Conservation (phyloP, 1,140 invertebrate species). For the Charaxes varanes region DNA sequence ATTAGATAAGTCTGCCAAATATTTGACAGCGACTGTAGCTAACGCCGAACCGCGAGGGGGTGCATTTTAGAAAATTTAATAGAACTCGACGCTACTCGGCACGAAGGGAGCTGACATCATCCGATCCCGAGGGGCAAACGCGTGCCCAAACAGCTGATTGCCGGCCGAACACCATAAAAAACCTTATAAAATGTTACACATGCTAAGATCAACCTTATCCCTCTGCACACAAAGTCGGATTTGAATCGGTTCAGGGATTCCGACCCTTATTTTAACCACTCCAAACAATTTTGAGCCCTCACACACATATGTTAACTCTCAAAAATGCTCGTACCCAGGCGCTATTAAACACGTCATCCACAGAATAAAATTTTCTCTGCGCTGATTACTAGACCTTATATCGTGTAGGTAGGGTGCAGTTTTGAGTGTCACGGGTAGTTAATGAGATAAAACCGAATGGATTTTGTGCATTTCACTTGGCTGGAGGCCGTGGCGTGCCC, state of each 20-base stretch:
- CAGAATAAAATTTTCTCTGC: slow-evolving; percentile 33
- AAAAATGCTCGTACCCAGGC: slow-evolving; percentile 31
- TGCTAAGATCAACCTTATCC: slow-evolving; percentile 27
- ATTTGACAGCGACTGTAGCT: slow-evolving; percentile 14
- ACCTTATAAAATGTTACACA: slow-evolving; percentile 31
- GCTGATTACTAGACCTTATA: slow-evolving; percentile 28
- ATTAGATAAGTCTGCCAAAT: slow-evolving; percentile 11
- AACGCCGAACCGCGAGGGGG: slow-evolving; percentile 28
- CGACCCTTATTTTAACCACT: slow-evolving; percentile 43
- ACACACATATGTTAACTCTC: slow-evolving; percentile 16
- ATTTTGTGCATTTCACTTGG: slow-evolving; percentile 69
- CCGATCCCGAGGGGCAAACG: slow-evolving; percentile 50
- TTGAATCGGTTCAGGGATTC: slow-evolving; percentile 3
- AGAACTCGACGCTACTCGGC: slow-evolving; percentile 42
- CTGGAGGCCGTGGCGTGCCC: slow-evolving; percentile 42
- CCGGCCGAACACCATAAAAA: slow-evolving; percentile 64
- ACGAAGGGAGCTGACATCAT: slow-evolving; percentile 57
- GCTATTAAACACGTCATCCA: slow-evolving; percentile 42
- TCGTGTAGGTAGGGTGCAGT: slow-evolving; percentile 4
- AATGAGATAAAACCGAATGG: slow-evolving; percentile 67
- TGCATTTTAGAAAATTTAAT: slow-evolving; percentile 56
- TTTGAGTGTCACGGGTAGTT: slow-evolving; percentile 22
- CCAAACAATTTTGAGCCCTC: slow-evolving; percentile 40
- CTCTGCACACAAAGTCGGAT: slow-evolving; percentile 6
- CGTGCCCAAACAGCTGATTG: slow-evolving; percentile 71